Base-by-base conservation (phyloP, 2,113 vertebrate genomes). In the Gymnogyps californianus region DNA sequence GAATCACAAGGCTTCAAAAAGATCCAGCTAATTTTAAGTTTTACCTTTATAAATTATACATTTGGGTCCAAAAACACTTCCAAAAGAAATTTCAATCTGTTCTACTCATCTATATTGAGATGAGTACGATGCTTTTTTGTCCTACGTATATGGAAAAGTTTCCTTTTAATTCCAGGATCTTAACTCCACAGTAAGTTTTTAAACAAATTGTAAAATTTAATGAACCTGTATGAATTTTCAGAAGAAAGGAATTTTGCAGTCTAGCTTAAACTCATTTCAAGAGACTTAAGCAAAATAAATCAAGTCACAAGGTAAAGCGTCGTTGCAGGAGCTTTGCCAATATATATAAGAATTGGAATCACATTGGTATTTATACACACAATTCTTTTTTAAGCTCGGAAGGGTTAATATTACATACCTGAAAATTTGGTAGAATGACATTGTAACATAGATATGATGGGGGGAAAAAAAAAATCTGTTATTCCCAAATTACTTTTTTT, bases 61-160 rank as follows among this genome's bases (percentile, higher is more conserved):
- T 79, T 57, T 86, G n/a, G 25, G 66, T 62, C 42, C 78, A 92
- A 81, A 94, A 84, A 57, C 12, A 51, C 34, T 90, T 92, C 74
- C 85, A 94, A 91, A 81, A 74, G 40, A 65, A 64, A 81, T 19
- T 81, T 49, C 44, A 55, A 0, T 46, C 65, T 22, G n/a, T 16
- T 80, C 58, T 86, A 46, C 9, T 91, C 21, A 19, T 7, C 24
- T 36, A 36, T 21, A 62, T 5, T 62, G 55, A 89, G 54, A 77
- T 5, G 40, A 89, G 29, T 29, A 38, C 0, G 0, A 13, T 5
- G 15, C 42, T 12, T 78, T 69, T 82, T 74, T 57, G 24, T 34
- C 65, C 21, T 14, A 78, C 26, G 13, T 47, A 31, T 52, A 34
- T 57, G 34, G 65, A 61, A 57, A 93, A 40, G 34, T 69, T 90